Evolutionary conservation across 1,140 invertebrate genomes (phyloP).

Genomic region (Plectrocnemia conspersa): DNA sequence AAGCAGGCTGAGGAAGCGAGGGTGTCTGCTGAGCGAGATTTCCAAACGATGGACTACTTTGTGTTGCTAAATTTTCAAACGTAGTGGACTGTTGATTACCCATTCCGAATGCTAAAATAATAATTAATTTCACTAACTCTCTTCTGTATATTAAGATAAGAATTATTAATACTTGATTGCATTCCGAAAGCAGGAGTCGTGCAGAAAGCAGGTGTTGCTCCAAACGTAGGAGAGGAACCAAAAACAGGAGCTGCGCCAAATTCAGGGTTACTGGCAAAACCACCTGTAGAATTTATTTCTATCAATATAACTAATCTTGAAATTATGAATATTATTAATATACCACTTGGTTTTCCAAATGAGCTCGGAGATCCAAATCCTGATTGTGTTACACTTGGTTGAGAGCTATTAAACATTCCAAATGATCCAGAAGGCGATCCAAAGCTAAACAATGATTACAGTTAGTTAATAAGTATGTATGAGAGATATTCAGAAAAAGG

Average conservation of each 20-base stretch:
- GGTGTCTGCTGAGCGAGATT: conserved; percentile 47
- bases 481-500: too few relatives aligned
- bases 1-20: conserved; percentile 36
- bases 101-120: conserved; percentile 40
- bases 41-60: conserved; percentile 50
- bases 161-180: neutral
- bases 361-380: conserved; percentile 29
- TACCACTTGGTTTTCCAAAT: conserved; percentile 28
- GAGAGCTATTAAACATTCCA: conserved; percentile 25
- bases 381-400: conserved; percentile 23
- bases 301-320: too few relatives aligned
- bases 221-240: conserved; percentile 43
- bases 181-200: conserved; percentile 38
- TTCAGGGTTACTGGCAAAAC: too few relatives aligned
- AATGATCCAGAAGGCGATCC: conserved; percentile 28
- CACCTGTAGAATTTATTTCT: too few relatives aligned
- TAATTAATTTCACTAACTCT: neutral
- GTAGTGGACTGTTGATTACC: conserved; percentile 46
- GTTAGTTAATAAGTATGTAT: conserved; percentile 5
- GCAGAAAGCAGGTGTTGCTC: conserved; percentile 36
- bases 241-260: conserved; percentile 40
- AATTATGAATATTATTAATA: too few relatives aligned
- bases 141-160: neutral
- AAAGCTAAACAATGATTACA: conserved; percentile 23
- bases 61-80: conserved; percentile 47